Base-by-base conservation (phyloP, 2,888 invertebrate species). In the Thalpophila matura region DNA sequence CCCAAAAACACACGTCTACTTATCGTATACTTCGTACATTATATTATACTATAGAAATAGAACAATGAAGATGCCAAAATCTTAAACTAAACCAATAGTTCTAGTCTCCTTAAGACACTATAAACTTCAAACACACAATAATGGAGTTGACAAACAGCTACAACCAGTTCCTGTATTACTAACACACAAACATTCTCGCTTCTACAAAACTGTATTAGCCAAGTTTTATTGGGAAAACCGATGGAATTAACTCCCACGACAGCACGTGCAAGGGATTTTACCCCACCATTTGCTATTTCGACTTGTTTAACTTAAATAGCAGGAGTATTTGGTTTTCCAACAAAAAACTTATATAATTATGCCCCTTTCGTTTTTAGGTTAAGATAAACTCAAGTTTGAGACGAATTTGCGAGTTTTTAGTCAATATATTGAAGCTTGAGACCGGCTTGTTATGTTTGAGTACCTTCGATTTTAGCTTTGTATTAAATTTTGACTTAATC, bases 191-290 rank as follows among this genome's bases (percentile, higher is more conserved):
- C 26, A 20, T 22, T 4, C 27, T 14, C 43, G 31, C 31, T 40
- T 24, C 49, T 16, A 73, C 47, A 66, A 73, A 80, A 77, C 74
- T 62, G 81, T 79, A 83, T 84, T 84, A 84, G 47, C 70, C 40
- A 84, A 86, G 79, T 86, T 86, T 81, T 84, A 85, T 85, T 84
- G 77, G 77, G 64, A 78, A 79, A 79, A 61, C 72, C 74, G 60
- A 71, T 53, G 57, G 80, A 80, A 79, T 81, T 78, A 78, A 77
- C 65, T 79, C 76, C 71, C 70, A 45, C 64, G 61, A 71, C 57
- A 58, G 55, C 66, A 76, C 68, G 73, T 64, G 63, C 50, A 24
- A 65, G 46, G 76, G 71, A 78, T 80, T 75, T 49, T 45, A 55
- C 58, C 58, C 45, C 4, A 43, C 56, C 60, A 53, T 80, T 77